phyloP scores from a whole-genome alignment of 2,888 invertebrate genomes.

The Phytoseiulus persimilis region DNA sequence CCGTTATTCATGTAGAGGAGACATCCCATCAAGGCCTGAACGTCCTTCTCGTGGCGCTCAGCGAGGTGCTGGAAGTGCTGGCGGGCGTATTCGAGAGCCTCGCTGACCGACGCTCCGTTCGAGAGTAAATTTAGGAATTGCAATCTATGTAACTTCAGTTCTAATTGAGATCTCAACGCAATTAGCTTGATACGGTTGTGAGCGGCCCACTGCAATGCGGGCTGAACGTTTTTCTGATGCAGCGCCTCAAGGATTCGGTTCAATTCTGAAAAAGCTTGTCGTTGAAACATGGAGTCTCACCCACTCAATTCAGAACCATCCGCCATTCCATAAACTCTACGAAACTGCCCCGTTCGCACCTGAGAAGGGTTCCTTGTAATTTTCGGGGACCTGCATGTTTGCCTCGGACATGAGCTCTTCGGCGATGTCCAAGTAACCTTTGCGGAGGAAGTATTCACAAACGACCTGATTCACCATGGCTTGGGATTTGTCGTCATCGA shows the following conservation, averaged over 20 bases:
- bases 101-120: constrained; percentile 63
- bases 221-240: constrained; percentile 67
- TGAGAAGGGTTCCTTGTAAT: constrained; percentile 64
- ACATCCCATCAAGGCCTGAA: constrained; percentile 77
- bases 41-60: constrained; percentile 65
- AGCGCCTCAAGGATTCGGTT: constrained; percentile 81
- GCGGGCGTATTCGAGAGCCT: constrained; percentile 78
- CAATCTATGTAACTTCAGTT: constrained; percentile 71
- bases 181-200: constrained; percentile 65
- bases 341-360: neutral
- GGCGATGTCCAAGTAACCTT: constrained; percentile 86
- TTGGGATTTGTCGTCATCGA: constrained; percentile 62
- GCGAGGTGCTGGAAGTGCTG: constrained; percentile 73
- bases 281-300: too few species aligned
- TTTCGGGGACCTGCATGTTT: constrained; percentile 58
- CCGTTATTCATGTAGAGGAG: constrained; percentile 59
- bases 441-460: constrained; percentile 87
- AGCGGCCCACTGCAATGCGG: constrained; percentile 78
- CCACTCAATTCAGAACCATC: too few species aligned
- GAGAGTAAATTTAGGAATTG: constrained; percentile 67
- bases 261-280: constrained; percentile 56
- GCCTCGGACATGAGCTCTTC: constrained; percentile 69
- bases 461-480: constrained; percentile 74
- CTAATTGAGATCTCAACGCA: constrained; percentile 59
- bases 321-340: too few species aligned